Base-by-base conservation (phyloP, 2,888 invertebrate genomes). In the Cerastis leucographa region DNA sequence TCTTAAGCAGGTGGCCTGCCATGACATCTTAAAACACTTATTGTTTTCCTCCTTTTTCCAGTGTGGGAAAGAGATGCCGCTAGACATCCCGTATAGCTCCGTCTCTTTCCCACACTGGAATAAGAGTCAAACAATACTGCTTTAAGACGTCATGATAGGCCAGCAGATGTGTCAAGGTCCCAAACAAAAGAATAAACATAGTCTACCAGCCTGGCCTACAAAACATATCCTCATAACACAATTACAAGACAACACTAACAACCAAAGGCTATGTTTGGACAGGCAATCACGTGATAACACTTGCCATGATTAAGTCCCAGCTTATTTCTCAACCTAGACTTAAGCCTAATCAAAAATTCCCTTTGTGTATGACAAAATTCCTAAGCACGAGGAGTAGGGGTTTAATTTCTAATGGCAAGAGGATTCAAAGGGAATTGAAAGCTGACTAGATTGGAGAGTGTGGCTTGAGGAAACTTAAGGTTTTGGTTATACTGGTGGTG, bases 361-460 rank as follows among this genome's bases (percentile, higher is more conserved):
- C 67, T 87, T 66, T 87, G 64, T 64, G 22, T 80, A 35, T 77
- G 73, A 69, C 77, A 74, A 80, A 69, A 81, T 79, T 71, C 64
- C 75, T 56, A 11, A 42, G 64, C 62, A 66, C 44, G 61, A n/a
- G 65, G 17, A 44, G 54, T 64, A 78, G 62, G 69, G 69, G 59
- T 80, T 78, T 81, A 87, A 87, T 85, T 85, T 80, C 54, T 22
- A 61, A 25, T 44, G 42, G 67, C 40, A 61, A 42, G 22, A 49
- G 42, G 17, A 56, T 44, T 78, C 86, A 87, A 87, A 87, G 84
- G 54, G 81, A 87, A 80, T 83, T 76, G 75, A 66, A 54, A n/a
- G 69, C 67, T 75, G 71, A 46, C 54, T 62, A 25, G 70, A 64
- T 74, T 61, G 49, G 66, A 40, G 42, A 14, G 35, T 51, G 42